Evolutionary conservation across 2,888 invertebrate genomes (phyloP).

Genomic region (Hemithea aestivaria): DNA sequence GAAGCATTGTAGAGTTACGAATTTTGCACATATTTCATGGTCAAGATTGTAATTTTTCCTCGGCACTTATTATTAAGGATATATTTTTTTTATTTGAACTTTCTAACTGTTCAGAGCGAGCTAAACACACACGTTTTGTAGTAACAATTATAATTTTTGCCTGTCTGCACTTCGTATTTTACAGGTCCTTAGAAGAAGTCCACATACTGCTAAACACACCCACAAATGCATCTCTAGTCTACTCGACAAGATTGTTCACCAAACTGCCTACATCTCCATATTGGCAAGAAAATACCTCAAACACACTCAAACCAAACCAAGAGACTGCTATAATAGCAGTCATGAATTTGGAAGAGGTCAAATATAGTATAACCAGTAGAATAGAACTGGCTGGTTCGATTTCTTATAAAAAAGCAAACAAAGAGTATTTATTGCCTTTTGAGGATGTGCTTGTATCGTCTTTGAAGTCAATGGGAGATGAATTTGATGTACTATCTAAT

Average conservation of each 20-base stretch:
- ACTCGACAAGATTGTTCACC: slow-evolving; percentile 53
- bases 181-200: slow-evolving; percentile 49
- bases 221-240: slow-evolving; percentile 37
- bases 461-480: slow-evolving; percentile 42
- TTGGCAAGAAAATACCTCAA: slow-evolving; percentile 41
- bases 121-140: too few relatives aligned
- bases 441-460: slow-evolving; percentile 46
- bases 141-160: background rate
- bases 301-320: slow-evolving; percentile 27
- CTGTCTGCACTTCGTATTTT: too few relatives aligned
- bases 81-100: too few relatives aligned
- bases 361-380: slow-evolving; percentile 34
- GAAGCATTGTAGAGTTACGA: too few relatives aligned
- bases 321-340: slow-evolving; percentile 39
- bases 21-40: too few relatives aligned
- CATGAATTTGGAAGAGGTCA: slow-evolving; percentile 47
- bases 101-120: too few relatives aligned
- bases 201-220: slow-evolving; percentile 31
- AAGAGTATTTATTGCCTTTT: slow-evolving; percentile 47
- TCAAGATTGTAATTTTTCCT: too few relatives aligned
- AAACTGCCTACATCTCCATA: slow-evolving; percentile 33
- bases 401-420: slow-evolving; percentile 38
- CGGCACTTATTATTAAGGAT: too few relatives aligned
- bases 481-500: slow-evolving; percentile 49
- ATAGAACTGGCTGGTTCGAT: slow-evolving; percentile 50